Base-by-base conservation (phyloP, 2,888 invertebrate genomes). In the Metopia argyrocephala region DNA sequence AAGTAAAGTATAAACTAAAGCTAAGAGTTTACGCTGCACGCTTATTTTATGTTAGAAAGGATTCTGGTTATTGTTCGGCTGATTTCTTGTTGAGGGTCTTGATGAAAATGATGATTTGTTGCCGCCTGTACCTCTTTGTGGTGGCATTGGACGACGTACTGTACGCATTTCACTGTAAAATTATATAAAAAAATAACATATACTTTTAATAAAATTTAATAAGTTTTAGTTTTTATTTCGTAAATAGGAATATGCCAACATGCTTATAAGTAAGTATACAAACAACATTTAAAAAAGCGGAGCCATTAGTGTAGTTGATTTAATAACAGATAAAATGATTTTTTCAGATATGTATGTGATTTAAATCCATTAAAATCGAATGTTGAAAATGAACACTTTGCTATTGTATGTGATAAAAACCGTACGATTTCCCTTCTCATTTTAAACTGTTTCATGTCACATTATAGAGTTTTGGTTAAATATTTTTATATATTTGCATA, bases 1-100 rank as follows among this genome's bases (percentile, higher is more conserved):
- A 89, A 93, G 92, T 88, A 93, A 90, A 83, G 92, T 92, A 86
- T 92, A 92, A 89, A 93, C 91, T 89, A 93, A 92, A 86, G 93
- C 92, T 87, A 92, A 90, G 87, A 92, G 91, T 89, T 92, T 91
- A 87, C 90, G 91, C 90, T 91, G 91, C 87, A 91, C 90, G 90
- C 90, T 91, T 86, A 91, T 89, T 87, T 91, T 91, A 89, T 91
- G 91, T 94, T 94, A 94, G 92, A 94, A 94, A 91, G 92, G 92
- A 87, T 92, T 92, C 87, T 92, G 87, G 86, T 89, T 90, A 82
- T 88, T 89, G 83, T 88, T 91, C 86, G 92, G 90, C 86, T 92
- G 89, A 88, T 91, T 91, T 90, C 93, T 91, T 86, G 87, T 86
- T 85, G 93, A 93, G 83, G 92, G 92, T 86, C 91, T 92, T 85